Evolutionary conservation across 2,113 vertebrate genomes (phyloP), one percentile per base, ranked within the genome.

Genomic region (Aphelocoma coerulescens): DNA sequence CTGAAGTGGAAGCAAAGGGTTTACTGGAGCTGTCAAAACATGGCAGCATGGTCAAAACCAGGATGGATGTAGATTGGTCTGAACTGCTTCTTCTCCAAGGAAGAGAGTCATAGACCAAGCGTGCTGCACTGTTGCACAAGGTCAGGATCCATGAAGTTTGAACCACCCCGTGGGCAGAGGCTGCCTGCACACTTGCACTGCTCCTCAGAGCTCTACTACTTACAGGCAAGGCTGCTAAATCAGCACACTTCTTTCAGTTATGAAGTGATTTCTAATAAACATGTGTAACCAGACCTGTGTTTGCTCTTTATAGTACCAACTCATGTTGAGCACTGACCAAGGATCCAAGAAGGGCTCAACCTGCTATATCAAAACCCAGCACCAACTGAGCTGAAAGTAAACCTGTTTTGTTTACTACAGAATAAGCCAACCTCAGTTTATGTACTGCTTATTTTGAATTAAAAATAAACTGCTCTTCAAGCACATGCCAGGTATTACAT

Each of bases 381-480:
- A 78, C 54, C 46, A 86, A 57, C 1, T 32, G 61, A 91, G 37
- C 57, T 81, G 85, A 71, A 91, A 84, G 30, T 33, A 84, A 84
- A 89, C 16, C 65, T 61, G 8, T 41, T 93, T 39, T 77, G 68
- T 75, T 52, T 88, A 44, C 81, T 91, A n/a, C 18, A 52, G 72
- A 81, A 67, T 61, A 83, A 91, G 43, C 57, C 79, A 71, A 27
- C 69, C 43, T 85, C 68, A 52, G 12, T 65, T 77, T 69, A 77
- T 15, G 35, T 35, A 57, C 79, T 63, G 51, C 51, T 93, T 67
- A 78, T 81, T 90, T 57, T 6, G 1, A 83, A 80, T 39, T 41
- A 61, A 85, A 92, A 93, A 76, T 52, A 58, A 88, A 81, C 24
- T 86, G 59, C n/a, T 90, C 48, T 74, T 83, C 82, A 80, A 74